Base-by-base conservation (phyloP, 2,888 invertebrate species). In the Zaprionus obscuricornis region DNA sequence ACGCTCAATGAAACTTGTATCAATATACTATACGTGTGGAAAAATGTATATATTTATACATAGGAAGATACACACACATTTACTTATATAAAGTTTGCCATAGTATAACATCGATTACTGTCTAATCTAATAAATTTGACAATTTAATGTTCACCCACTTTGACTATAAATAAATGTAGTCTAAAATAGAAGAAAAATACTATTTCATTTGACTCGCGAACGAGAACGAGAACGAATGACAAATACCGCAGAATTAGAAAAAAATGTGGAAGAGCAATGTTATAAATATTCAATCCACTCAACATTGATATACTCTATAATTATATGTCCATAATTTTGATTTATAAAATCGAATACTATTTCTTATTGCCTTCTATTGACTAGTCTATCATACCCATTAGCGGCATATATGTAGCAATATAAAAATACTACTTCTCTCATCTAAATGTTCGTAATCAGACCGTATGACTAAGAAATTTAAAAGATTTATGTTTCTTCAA, bases 101-200 rank as follows among this genome's bases (percentile, higher is more conserved):
- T n/a, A 13, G 22, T 29, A 13, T 26, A 22, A 40, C n/a, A 18
- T 18, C 36, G 31, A 65, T 57, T 36, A 52, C 33, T 27, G 43
- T 45, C 52, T 18, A 65, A 63, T 60, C 55, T 45, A 63, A 76
- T 76, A 76, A 76, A 77, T 58, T 64, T 36, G 22, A 13, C 56
- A 49, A 33, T 81, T 76, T 76, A 81, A 46, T 66, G 55, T 56
- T 45, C 43, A 29, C 31, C 33, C 29, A 36, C 27, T 20, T 13
- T 36, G 18, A 34, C 46, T 42, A 40, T 26, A 62, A 67, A 76
- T 83, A 75, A 64, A 52, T 10, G 10, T 26, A 42, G 29, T 39
- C 16, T 36, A 31, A 81, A 72, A 76, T 59, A 67, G 51, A 11
- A 37, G 26, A 46, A 16, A 13, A 57, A 67, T 17, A 34, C 22